These are phyloP conservation scores for Rattus rattus DNA, from an alignment of 2,113 vertebrate species.

Conservation along the genomic window DNA sequence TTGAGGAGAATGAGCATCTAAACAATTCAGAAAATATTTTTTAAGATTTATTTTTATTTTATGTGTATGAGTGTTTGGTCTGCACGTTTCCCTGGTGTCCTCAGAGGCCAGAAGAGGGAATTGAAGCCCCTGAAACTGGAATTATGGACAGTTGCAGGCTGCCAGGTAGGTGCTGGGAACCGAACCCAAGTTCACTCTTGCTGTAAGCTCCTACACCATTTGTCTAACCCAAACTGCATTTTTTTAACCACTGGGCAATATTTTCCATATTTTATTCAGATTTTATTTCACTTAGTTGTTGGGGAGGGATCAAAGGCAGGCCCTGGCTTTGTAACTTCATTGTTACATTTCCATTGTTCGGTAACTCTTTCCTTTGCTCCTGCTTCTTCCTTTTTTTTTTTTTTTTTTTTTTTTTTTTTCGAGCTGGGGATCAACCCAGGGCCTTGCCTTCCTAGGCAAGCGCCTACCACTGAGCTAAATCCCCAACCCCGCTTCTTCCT, in stretches of 20 bases:
- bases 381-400: constrained; percentile 31
- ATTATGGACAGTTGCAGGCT: not conserved
- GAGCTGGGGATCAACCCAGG: too few relatives aligned
- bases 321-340: not conserved
- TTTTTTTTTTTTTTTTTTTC: too few relatives aligned
- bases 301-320: not conserved
- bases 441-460: too few relatives aligned
- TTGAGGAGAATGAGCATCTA: constrained; percentile 13
- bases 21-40: not conserved
- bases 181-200: not conserved
- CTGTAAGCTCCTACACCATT: not conserved
- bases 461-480: too few relatives aligned
- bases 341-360: constrained; percentile 1
- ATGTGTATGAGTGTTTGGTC: not conserved
- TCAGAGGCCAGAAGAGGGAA: not conserved
- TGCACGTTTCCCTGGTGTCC: not conserved
- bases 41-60: not conserved
- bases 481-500: constrained; percentile 27
- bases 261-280: not conserved
- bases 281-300: not conserved
- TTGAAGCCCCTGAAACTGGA: not conserved
- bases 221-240: not conserved
- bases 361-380: not conserved
- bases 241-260: not conserved
- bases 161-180: not conserved